Base-by-base conservation (phyloP, 2,797 vertebrate species). In the Intellagama lesueurii region DNA sequence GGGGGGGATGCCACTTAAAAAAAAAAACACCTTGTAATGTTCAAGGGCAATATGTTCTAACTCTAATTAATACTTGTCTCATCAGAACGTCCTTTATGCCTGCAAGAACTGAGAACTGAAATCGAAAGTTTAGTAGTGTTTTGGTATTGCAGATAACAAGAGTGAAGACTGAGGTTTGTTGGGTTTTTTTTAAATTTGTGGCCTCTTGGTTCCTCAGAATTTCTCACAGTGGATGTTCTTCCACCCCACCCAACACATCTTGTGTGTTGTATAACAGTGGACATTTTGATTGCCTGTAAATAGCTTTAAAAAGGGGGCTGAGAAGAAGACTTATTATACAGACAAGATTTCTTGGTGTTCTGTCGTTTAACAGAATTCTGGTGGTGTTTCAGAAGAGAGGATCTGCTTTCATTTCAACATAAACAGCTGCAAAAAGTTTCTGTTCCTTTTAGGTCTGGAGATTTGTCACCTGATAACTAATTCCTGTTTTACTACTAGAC, bases 211-310 rank as follows among this genome's bases (percentile, higher is more conserved):
- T 80, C 81, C 32, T n/a, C 35, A 16, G 28, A 69, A 44, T 19
- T 40, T 17, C 60, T 52, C n/a, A 52, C 40, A 35, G 35, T 32
- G 30, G 4, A 2, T 5, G 5, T 40, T 7, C 35, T 52, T 26
- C 69, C 24, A 22, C 4, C 26, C 30, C 77, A 14, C 35, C 22
- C n/a, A 22, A 68, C 22, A 12, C 77, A 70, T 91, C 79, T 52
- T 66, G 44, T 69, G 35, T 24, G n/a, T 11, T 66, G 8, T 86
- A 30, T 64, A 85, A 87, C 88, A 89, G 89, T 77, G 24, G 77
- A n/a, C 22, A 72, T 77, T 87, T 81, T 89, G 88, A 84, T 76
- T 40, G 30, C 60, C 64, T 85, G 84, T 75, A 77, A 87, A 28
- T 60, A 11, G 60, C 69, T 81, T 16, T 35, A 60, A 49, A 60